Conservation (phyloP, 2,113 vertebrate species). For the Xiphophorus couchianus region DNA sequence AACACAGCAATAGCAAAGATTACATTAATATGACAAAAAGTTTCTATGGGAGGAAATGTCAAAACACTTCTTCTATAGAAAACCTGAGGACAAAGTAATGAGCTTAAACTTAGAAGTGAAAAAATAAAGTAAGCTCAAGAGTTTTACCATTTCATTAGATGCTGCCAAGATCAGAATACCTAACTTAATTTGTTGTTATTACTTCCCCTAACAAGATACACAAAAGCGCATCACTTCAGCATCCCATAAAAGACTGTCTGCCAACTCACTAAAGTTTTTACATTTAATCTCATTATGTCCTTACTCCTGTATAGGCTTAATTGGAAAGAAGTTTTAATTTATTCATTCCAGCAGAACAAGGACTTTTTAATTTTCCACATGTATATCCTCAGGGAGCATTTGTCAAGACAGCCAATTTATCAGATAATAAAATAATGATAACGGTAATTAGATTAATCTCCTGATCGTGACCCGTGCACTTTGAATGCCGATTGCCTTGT, state of each 20-base stretch:
- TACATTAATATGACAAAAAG: not conserved
- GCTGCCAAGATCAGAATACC: not conserved
- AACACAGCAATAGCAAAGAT: not conserved
- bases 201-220: not conserved
- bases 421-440: conserved; percentile 72
- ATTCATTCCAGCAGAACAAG: conserved; percentile 49
- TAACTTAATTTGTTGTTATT: conserved; percentile 26
- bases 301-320: conserved; percentile 23
- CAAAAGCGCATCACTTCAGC: not conserved
- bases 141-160: conserved; percentile 9
- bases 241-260: not conserved
- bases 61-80: conserved; percentile 6
- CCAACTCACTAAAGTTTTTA: not conserved
- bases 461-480: conserved; percentile 71
- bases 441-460: conserved; percentile 77
- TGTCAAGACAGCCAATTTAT: conserved; percentile 71
- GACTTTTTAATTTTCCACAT: conserved; percentile 40
- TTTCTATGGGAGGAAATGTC: not conserved
- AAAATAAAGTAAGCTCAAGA: not conserved
- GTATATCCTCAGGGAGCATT: conserved; percentile 54
- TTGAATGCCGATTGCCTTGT: conserved; percentile 70
- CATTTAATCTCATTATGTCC: conserved; percentile 20
- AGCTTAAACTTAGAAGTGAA: not conserved
- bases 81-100: not conserved
- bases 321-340: conserved; percentile 56